phyloP scores from a whole-genome alignment of 2,113 vertebrate species.

The Cygnus buccinator region DNA sequence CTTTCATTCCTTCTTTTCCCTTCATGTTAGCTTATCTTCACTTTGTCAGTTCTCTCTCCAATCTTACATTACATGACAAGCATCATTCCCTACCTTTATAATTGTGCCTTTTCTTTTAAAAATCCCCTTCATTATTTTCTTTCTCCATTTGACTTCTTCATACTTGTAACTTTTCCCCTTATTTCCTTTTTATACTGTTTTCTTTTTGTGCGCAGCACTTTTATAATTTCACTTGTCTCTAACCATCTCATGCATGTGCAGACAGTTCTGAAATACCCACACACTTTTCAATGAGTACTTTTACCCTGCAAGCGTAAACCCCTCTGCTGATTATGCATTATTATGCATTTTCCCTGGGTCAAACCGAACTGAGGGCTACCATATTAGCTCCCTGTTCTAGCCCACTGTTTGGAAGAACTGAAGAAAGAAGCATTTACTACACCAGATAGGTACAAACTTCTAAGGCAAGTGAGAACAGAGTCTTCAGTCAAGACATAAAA shows the following conservation, averaged over 20 bases:
- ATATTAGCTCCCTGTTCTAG: not conserved
- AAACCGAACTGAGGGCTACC: not conserved
- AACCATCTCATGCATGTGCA: not conserved
- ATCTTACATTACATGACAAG: not conserved
- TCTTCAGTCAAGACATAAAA: not conserved
- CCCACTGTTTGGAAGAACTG: not conserved
- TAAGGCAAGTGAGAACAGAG: not conserved
- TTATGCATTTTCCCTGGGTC: not conserved
- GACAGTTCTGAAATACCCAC: not conserved
- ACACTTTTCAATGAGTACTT: not conserved
- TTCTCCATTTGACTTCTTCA: not conserved
- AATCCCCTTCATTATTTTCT: not conserved
- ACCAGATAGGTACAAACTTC: not conserved
- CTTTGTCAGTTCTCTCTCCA: not conserved
- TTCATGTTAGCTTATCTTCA: not conserved
- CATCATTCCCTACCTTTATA: not conserved
- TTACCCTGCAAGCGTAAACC: not conserved
- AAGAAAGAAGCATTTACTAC: not conserved
- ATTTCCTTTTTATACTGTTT: not conserved
- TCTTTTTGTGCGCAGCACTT: not conserved
- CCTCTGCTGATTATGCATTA: not conserved
- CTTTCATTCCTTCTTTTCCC: not conserved
- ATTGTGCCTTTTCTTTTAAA: not conserved
- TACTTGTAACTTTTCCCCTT: not conserved
- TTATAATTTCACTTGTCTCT: not conserved